A percentile compares a stretch with the other conserved stretches of the same genome.
phyloP scores from a whole-genome alignment of 92 coral and sea anemone species.

The Bergia sp. region DNA sequence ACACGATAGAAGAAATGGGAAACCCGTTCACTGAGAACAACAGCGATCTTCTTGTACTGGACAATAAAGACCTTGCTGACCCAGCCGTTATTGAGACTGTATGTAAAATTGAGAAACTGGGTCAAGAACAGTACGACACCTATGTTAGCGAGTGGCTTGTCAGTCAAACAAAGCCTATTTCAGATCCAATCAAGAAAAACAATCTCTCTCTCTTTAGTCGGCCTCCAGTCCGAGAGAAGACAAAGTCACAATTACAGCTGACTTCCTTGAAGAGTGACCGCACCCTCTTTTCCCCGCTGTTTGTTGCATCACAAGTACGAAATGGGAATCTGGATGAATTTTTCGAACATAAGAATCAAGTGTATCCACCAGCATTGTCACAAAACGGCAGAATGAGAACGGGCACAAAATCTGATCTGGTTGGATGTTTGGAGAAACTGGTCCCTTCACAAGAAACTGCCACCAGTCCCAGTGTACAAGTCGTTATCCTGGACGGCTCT shows the following conservation, averaged over 20 bases:
- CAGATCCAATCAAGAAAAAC: slow-evolving; percentile 56
- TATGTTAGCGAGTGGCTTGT: slow-evolving; percentile 50
- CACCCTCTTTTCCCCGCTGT: slow-evolving; percentile 34
- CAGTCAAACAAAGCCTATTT: slow-evolving; percentile 41
- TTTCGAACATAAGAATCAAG: slow-evolving; percentile 27
- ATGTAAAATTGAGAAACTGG: slow-evolving; percentile 30
- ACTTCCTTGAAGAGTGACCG: slow-evolving; percentile 46
- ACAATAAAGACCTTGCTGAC: slow-evolving; percentile 46
- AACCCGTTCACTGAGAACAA: slow-evolving; percentile 25
- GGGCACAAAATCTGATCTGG: slow-evolving; percentile 17
- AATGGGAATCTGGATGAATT: slow-evolving; percentile 24
- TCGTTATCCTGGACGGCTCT: slow-evolving; percentile 57
- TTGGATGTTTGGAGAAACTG: slow-evolving; percentile 31
- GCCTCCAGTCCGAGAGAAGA: slow-evolving; percentile 47
- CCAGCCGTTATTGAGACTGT: slow-evolving; percentile 27
- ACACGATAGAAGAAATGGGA: slow-evolving; percentile 13
- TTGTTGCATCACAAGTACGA: slow-evolving; percentile 18
- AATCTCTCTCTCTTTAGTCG: slow-evolving; percentile 34
- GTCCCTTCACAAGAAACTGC: neutral
- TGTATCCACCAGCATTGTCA: slow-evolving; percentile 37
- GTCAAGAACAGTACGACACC: slow-evolving; percentile 34
- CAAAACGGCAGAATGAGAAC: slow-evolving; percentile 27
- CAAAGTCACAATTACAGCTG: slow-evolving; percentile 43
- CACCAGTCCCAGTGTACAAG: slow-evolving; percentile 12
- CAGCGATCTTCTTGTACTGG: slow-evolving; percentile 33